These are phyloP conservation scores for Notothenia coriiceps DNA, from an alignment of 2,113 vertebrate genomes.

Conservation along the genomic window DNA sequence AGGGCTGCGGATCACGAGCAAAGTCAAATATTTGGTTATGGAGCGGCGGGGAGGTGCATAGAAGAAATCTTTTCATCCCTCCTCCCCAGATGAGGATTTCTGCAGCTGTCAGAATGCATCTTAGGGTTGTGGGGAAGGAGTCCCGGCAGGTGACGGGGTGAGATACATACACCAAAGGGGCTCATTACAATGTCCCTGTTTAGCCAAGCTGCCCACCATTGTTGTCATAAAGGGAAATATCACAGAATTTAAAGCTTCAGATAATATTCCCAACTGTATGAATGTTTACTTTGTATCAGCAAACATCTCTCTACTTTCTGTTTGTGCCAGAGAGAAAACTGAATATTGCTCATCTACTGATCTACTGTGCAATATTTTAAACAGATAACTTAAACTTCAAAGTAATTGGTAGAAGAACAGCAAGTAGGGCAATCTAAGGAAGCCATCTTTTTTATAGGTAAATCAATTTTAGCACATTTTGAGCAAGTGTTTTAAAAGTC, in stretches of 20 bases:
- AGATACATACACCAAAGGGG: constrained; percentile 49
- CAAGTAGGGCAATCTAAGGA: neutral
- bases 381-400: neutral
- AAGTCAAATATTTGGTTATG: constrained; percentile 82
- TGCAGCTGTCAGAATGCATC: constrained; percentile 79
- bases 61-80: constrained; percentile 76
- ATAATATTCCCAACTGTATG: neutral
- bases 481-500: neutral
- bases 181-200: constrained; percentile 58
- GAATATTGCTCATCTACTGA: neutral
- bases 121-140: constrained; percentile 69
- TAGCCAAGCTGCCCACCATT: constrained; percentile 23
- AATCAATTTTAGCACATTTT: constrained; percentile 4
- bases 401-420: neutral
- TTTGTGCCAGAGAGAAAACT: neutral
- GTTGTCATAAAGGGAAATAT: constrained; percentile 15
- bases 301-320: constrained; percentile 9
- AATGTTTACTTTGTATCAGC: constrained; percentile 24
- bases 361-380: neutral
- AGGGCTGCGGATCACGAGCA: constrained; percentile 76
- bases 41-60: constrained; percentile 63
- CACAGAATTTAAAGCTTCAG: constrained; percentile 5
- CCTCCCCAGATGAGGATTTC: constrained; percentile 67
- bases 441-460: neutral
- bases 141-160: constrained; percentile 71